Evolutionary conservation across 1,140 invertebrate species (phyloP).

Genomic region (Agraylea sexmaculata): DNA sequence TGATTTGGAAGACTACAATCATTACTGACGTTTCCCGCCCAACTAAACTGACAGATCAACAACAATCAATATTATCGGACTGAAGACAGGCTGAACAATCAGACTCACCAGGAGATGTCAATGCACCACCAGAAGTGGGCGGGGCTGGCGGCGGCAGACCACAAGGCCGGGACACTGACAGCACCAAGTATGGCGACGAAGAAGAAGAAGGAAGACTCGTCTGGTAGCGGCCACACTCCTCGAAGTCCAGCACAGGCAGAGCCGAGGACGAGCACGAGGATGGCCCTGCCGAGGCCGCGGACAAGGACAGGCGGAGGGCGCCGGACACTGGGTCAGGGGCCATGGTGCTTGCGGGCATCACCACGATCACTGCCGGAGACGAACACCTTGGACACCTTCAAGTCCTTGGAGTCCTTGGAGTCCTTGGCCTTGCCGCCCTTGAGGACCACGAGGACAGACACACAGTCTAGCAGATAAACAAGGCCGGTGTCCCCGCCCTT

Average conservation of each 20-base stretch:
- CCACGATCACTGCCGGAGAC: background rate
- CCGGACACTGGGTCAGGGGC: constrained; percentile 51
- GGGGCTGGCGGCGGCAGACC: background rate
- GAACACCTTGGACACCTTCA: background rate
- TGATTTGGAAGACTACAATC: background rate
- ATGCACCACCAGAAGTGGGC: background rate
- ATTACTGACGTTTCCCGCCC: too few species aligned
- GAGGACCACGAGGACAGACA: background rate
- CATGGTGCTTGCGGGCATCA: too few species aligned
- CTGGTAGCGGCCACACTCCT: constrained; percentile 7
- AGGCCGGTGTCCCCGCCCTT: background rate
- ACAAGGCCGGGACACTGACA: constrained; percentile 5
- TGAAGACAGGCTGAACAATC: background rate
- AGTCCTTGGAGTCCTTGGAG: background rate
- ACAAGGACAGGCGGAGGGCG: constrained; percentile 52
- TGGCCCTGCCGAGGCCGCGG: constrained; percentile 21
- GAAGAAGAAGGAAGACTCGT: too few species aligned
- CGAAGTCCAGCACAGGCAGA: constrained; percentile 2
- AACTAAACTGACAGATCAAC: too few species aligned
- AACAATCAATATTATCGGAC: too few species aligned
- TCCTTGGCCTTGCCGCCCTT: too few species aligned
- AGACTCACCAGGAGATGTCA: background rate
- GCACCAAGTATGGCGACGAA: background rate
- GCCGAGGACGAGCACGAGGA: background rate
- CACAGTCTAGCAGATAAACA: background rate